Evolutionary conservation across 2,113 vertebrate species (phyloP), one percentile per base, ranked within the genome.

Genomic region (Dinomys branickii): DNA sequence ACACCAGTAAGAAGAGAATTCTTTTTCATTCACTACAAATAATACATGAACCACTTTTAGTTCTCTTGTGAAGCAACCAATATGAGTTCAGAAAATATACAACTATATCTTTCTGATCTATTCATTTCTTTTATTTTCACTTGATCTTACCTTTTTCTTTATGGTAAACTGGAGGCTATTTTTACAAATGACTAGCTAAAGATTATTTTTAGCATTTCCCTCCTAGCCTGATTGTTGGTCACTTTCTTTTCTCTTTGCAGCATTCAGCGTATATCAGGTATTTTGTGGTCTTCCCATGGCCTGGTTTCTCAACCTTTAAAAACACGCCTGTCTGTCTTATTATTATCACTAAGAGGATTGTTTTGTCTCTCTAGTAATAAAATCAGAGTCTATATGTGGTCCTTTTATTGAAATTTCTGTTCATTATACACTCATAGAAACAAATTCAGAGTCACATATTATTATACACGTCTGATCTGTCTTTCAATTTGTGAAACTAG

Each of bases 21-120:
- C 8, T 78, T 93, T 88, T 96, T 89, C 52, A 78, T 73, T 89
- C 85, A 13, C 41, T 80, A 22, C 3, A 90, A 73, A 80, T 56
- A 80, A 75, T 20, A 52, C 20, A 61, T 89, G 73, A 94, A 38
- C 6, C 6, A 71, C 88, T 80, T 90, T 91, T 59, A 54, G 80
- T 30, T 19, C 1, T 84, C 26, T 93, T 89, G n/a, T 87, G 24
- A 67, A 85, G 94, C 30, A 85, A 80, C 75, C 50, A 24, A 44
- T 85, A 10, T 13, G 4, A 88, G 16, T 95, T 84, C 89, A 86
- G 41, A 67, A 96, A 83, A 88, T 78, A 28, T 33, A 63, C 30
- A 61, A 63, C 35, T 93, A 11, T 47, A 69, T 20, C 38, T 58
- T 58, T 82, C 20, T 85, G 10, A 63, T 71, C 2, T 65, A 73